Conservation (phyloP, 2,113 vertebrate genomes). For the Neotragus moschatus region DNA sequence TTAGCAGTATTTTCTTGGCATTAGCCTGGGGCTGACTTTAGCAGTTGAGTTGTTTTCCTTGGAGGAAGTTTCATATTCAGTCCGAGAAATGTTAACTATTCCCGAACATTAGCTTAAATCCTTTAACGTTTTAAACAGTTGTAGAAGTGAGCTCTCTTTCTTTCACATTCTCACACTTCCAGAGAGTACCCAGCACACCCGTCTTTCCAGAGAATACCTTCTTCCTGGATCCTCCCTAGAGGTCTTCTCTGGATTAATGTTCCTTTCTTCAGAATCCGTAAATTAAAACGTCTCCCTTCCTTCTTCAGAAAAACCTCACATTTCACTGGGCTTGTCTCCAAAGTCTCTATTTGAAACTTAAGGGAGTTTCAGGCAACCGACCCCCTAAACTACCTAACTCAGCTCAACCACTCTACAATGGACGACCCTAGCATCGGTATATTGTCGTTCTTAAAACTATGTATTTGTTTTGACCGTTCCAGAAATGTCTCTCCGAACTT, state of each 20-base stretch:
- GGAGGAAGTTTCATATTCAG: constrained; percentile 58
- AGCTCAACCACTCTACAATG: neutral
- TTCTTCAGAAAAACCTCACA: constrained; percentile 5
- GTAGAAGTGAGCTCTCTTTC: neutral
- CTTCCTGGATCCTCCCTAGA: neutral
- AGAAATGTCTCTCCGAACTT: neutral
- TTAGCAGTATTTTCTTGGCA: constrained; percentile 57
- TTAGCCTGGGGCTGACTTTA: constrained; percentile 21
- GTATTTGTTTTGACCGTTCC: neutral
- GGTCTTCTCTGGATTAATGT: neutral
- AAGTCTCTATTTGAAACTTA: neutral
- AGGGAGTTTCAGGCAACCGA: neutral
- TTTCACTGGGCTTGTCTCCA: neutral
- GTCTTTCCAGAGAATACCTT: neutral
- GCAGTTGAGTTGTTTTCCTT: constrained; percentile 58
- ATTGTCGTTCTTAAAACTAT: neutral
- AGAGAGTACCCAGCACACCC: neutral
- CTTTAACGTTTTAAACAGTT: neutral
- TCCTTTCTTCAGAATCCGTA: neutral
- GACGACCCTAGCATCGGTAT: neutral
- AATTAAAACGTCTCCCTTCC: neutral
- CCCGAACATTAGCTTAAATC: constrained; percentile 24
- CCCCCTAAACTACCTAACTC: neutral
- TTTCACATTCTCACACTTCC: neutral
- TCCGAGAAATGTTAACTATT: constrained; percentile 55